Conservation (phyloP, 2,797 vertebrate genomes). For the Linurgus olivaceus region DNA sequence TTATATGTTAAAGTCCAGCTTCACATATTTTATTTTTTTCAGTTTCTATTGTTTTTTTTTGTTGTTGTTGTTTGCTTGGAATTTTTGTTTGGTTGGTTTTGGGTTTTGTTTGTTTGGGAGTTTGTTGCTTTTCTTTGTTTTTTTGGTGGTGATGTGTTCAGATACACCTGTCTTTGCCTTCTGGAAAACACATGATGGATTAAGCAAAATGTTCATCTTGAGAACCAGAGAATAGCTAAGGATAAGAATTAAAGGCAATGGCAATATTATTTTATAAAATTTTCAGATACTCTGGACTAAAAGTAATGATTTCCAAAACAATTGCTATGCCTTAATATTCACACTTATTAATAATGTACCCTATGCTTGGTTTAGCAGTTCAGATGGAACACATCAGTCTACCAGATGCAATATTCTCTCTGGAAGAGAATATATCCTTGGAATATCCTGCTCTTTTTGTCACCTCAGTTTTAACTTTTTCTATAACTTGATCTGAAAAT, state of each 20-base stretch:
- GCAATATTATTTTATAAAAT: neutral
- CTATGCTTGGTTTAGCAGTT: neutral
- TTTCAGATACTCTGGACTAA: neutral
- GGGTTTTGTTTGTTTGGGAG: rapidly evolving
- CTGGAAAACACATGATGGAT: neutral
- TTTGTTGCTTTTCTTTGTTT: neutral
- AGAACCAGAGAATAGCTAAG: neutral
- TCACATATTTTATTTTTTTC: neutral
- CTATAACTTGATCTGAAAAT: slow-evolving; percentile 50
- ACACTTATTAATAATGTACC: neutral
- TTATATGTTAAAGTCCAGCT: neutral
- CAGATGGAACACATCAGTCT: neutral
- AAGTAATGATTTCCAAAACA: neutral
- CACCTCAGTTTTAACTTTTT: slow-evolving; percentile 47
- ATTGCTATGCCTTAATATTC: neutral
- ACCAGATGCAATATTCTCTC: neutral
- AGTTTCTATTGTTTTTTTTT: neutral
- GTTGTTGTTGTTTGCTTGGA: neutral
- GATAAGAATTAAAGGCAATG: neutral
- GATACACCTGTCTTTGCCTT: neutral
- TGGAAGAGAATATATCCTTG: neutral
- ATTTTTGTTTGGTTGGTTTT: neutral
- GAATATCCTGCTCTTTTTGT: slow-evolving; percentile 2
- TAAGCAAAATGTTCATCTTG: neutral
- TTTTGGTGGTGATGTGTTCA: neutral